These are phyloP conservation scores for Karalla daura DNA, from an alignment of 2,797 vertebrate genomes.

Conservation along the genomic window DNA sequence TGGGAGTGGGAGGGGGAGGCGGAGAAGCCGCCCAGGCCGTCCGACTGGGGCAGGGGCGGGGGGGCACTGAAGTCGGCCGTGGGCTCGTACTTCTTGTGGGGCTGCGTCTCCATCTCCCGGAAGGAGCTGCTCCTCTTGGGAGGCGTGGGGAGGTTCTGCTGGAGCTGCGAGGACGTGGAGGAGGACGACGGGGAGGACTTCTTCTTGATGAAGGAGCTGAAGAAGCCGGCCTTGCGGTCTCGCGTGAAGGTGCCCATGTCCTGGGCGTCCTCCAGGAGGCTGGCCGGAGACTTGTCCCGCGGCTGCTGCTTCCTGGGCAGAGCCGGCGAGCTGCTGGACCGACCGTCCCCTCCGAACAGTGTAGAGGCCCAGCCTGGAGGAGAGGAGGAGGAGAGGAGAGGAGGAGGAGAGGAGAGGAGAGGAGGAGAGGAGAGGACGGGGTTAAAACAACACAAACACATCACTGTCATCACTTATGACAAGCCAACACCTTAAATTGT, in stretches of 20 bases:
- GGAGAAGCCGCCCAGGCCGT: constrained; percentile 86
- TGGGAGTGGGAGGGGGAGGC: constrained; percentile 85
- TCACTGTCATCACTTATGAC: no score
- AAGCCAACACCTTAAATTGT: no score
- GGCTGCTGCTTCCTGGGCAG: constrained; percentile 96
- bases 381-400: constrained; percentile 37
- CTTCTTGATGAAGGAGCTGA: constrained; percentile 99
- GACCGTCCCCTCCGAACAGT: constrained; percentile 76
- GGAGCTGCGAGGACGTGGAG: constrained; percentile 79
- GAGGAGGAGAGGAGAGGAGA: constrained; percentile 40
- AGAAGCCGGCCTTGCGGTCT: constrained; percentile 97
- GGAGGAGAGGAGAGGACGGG: constrained; percentile 20
- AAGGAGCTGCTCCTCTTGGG: constrained; percentile 98
- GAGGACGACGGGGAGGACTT: constrained; percentile 85
- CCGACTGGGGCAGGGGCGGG: constrained; percentile 89
- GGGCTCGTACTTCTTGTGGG: constrained; percentile 97
- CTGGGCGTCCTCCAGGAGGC: constrained; percentile 91
- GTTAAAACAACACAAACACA: constrained; percentile 9
- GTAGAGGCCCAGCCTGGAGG: constrained; percentile 78
- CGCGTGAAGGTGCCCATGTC: constrained; percentile 93
- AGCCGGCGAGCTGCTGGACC: constrained; percentile 89
- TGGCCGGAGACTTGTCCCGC: constrained; percentile 94
- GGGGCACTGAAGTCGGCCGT: constrained; percentile 89
- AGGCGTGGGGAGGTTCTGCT: constrained; percentile 92
- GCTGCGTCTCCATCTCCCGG: constrained; percentile 97